A percentile compares a stretch with the other conserved stretches of the same genome.
Evolutionary conservation across 2,888 invertebrate species (phyloP).

Genomic region (Eupithecia centaureata): DNA sequence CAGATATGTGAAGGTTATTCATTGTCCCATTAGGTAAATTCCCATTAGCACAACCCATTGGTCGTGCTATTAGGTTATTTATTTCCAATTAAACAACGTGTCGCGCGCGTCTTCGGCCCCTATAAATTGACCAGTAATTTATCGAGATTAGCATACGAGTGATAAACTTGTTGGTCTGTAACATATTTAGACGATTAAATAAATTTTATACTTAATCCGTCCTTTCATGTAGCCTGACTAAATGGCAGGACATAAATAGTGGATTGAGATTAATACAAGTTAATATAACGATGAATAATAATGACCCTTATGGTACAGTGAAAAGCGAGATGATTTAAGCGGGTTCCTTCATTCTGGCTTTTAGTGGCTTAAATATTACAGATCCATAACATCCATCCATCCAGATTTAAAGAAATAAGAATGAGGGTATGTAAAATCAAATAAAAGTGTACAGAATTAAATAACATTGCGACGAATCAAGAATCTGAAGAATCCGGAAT

Average conservation of each 20-base stretch:
- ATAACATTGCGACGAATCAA: not conserved
- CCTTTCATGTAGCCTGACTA: not conserved
- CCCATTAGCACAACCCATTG: constrained; percentile 4
- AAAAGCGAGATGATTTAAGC: not conserved
- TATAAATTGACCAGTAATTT: constrained; percentile 8
- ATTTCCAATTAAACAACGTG: constrained; percentile 32
- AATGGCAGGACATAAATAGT: not conserved
- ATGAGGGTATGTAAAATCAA: not conserved
- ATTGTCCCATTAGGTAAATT: constrained; percentile 7
- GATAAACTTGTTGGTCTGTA: constrained; percentile 3
- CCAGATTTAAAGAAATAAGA: not conserved
- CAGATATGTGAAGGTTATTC: constrained; percentile 3
- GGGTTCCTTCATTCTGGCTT: not conserved
- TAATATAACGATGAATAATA: not conserved
- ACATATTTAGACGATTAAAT: constrained; percentile 27
- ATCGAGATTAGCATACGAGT: constrained; percentile 16
- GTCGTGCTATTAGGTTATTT: constrained; percentile 29
- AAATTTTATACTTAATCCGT: not conserved
- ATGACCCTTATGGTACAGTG: not conserved
- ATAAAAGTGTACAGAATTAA: not conserved
- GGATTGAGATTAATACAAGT: not conserved
- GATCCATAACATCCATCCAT: too few species aligned
- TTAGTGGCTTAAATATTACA: not conserved
- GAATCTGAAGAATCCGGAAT: not conserved
- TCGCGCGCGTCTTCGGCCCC: not conserved